Evolutionary conservation across 92 coral and sea anemone genomes (phyloP).

Genomic region (Parazoanthus swiftii): DNA sequence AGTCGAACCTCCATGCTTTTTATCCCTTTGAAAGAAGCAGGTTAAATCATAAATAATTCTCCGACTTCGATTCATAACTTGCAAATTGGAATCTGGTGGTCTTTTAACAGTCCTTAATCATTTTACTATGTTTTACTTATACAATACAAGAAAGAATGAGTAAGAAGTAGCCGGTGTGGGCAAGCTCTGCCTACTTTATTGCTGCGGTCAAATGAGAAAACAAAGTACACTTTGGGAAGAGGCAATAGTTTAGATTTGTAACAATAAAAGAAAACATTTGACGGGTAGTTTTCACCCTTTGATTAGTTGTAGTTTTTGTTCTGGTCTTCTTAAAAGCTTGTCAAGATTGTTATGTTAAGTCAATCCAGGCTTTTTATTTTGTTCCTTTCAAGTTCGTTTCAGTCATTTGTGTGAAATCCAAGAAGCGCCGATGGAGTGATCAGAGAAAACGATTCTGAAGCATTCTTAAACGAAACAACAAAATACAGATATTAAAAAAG

Average conservation of each 20-base stretch:
- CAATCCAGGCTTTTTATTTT: not conserved
- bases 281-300: slow-evolving; percentile 16
- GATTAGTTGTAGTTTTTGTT: slow-evolving; percentile 1
- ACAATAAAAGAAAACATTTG: slow-evolving; percentile 1
- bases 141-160: not conserved
- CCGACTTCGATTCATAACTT: slow-evolving; percentile 22
- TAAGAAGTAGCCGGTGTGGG: not conserved
- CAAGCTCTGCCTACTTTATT: not conserved
- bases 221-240: not conserved
- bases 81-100: slow-evolving; percentile 44
- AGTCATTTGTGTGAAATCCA: not conserved
- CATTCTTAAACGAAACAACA: not conserved
- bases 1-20: not conserved
- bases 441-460: not conserved
- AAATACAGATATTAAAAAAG: not conserved
- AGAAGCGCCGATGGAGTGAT: not conserved
- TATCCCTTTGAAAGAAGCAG: slow-evolving; percentile 18
- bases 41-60: slow-evolving; percentile 42
- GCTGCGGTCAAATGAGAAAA: slow-evolving; percentile 3
- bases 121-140: slow-evolving; percentile 19
- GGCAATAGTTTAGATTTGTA: not conserved
- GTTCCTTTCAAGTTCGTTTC: not conserved
- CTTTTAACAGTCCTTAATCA: slow-evolving; percentile 42
- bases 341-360: not conserved
- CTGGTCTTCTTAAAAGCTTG: slow-evolving; percentile 12